A percentile compares a stretch with the other conserved stretches of the same genome.
These are phyloP conservation scores for Lacerta bilineata DNA, from an alignment of 2,797 vertebrate genomes.

Conservation along the genomic window DNA sequence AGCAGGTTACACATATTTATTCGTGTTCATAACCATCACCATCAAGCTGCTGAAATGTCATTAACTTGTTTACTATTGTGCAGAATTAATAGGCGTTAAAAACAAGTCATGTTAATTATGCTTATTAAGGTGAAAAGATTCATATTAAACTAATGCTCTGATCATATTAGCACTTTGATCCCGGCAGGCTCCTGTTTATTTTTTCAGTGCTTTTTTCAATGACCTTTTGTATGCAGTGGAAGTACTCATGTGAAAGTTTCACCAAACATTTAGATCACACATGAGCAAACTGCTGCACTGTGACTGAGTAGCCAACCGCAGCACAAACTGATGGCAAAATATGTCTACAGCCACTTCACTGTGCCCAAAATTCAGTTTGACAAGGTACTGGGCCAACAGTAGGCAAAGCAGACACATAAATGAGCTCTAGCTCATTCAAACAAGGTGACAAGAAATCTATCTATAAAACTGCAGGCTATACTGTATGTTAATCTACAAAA, in stretches of 20 bases:
- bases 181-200: background rate
- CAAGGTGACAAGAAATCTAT: constrained; percentile 15
- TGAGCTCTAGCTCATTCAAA: background rate
- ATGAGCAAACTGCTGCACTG: background rate
- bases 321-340: background rate
- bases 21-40: background rate
- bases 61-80: constrained; percentile 19
- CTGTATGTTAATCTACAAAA: constrained; percentile 9
- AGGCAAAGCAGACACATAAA: background rate
- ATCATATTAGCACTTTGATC: background rate
- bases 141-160: background rate
- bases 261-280: background rate
- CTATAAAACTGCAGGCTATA: constrained; percentile 17
- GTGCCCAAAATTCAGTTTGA: background rate
- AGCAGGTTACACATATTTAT: constrained; percentile 34
- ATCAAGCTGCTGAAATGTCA: background rate
- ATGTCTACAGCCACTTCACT: background rate
- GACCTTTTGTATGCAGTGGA: background rate
- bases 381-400: background rate
- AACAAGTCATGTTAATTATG: background rate
- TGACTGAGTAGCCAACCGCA: background rate
- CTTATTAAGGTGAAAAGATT: background rate
- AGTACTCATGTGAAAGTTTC: background rate
- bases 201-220: background rate
- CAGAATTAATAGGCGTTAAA: constrained; percentile 45